Evolutionary conservation across 1,140 invertebrate species (phyloP), one percentile per base, ranked within the genome.

Genomic region (Battus philenor): DNA sequence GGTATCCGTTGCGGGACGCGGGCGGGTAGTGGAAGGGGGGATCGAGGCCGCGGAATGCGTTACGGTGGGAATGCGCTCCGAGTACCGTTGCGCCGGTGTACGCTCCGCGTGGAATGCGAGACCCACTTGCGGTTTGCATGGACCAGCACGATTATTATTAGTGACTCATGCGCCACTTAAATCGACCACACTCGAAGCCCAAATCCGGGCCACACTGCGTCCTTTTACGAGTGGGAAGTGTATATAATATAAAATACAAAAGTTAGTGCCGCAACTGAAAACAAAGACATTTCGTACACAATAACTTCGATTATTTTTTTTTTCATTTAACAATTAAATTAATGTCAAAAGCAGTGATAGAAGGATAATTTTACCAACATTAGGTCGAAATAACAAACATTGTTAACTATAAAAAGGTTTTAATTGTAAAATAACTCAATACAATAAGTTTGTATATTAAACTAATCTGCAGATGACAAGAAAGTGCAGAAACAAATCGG

Each of bases 11-110:
- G 59, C 48, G 59, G 51, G 50, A 50, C 53, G 44, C 47, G 45
- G 52, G 50, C 47, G 54, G 38, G 4, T 16, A 17, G 10, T 11
- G 18, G 18, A 30, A 41, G 33, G 39, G 48, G 51, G 46, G 50
- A 53, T 49, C 55, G 51, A 47, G 56, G 50, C 51, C 38, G 66
- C 72, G 80, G 74, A 74, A 75, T 74, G 72, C 67, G 64, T 68
- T 66, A 62, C 68, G 72, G 65, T 84, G 80, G 74, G 80, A 81
- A 81, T 80, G 77, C 73, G 75, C 70, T 67, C 61, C 51, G 68
- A 78, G 80, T 84, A 82, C 80, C 80, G 80, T 84, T 84, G 78
- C 44, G 62, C 54, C 70, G 60, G 61, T 62, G 56, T 67, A 60
- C 62, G 58, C 68, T 60, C 54, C 56, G 65, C 54, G 56, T 66